Evolutionary conservation across 2,113 vertebrate genomes (phyloP), one percentile per base, ranked within the genome.

Genomic region (Cebus imitator): DNA sequence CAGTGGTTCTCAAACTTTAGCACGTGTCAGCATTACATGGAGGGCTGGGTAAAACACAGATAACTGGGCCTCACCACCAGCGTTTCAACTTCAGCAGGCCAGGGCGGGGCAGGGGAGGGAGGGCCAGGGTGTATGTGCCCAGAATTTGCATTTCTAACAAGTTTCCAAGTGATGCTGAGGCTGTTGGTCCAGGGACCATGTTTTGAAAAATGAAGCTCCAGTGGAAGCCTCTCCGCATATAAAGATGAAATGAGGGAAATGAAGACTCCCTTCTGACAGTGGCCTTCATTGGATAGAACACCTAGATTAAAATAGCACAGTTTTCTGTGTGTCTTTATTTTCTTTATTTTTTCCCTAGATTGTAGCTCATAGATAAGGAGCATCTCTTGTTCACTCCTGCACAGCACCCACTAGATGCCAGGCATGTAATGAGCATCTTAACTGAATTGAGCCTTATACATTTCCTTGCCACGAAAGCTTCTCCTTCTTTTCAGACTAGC

Each of bases 391-490:
- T 91, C 37, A 92, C 2, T 79, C 8, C 23, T 25, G 32, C 40
- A 68, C 55, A 85, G 23, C 23, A 52, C 66, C 25, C 14, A n/a
- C n/a, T 66, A 43, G 68, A 50, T 82, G 45, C 45, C 66, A 79
- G 85, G 75, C 5, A n/a, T 40, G 52, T 40, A 87, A 45, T 75
- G 32, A 93, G 14, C 52, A 55, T 64, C 66, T 86, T 94, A 52
- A 58, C 68, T 85, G 80, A 87, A 80, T n/a, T 85, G 37, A 96
- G 55, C 11, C 23, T 70, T 87, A 55, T 17, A 58, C 5, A 14
- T 75, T 94, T 92, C 35, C 50, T 80, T 89, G 43, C 35, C 70
- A 72, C 73, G 80, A 48, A 96, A 70, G 68, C 45, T 55, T 94
- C 43, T 87, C 50, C 32, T 79, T 75, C 23, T 43, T 94, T 97